phyloP scores from a whole-genome alignment of 2,888 invertebrate genomes.

The Drosophila macrospina region DNA sequence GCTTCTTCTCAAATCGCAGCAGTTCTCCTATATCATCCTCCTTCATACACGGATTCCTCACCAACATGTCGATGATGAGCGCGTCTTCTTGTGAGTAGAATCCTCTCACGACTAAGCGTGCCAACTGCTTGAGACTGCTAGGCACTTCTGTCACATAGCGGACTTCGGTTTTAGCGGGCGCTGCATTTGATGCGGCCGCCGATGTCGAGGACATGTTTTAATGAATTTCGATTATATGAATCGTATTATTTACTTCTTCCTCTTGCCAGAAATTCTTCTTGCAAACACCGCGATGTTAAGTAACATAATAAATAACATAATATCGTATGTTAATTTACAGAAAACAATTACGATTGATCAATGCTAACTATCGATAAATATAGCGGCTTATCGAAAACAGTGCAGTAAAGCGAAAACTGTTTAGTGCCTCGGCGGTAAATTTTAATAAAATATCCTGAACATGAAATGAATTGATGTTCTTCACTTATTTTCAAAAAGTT shows the following conservation, averaged over 20 bases:
- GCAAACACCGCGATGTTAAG: conserved; percentile 7
- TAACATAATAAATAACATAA: not conserved
- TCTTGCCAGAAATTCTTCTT: conserved; percentile 27
- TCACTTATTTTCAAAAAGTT: too few species aligned
- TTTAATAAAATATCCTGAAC: not conserved
- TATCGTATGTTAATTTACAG: conserved; percentile 19
- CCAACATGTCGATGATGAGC: conserved; percentile 97
- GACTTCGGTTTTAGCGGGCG: conserved; percentile 88
- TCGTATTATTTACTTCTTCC: conserved; percentile 18
- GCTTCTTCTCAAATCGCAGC: conserved; percentile 96
- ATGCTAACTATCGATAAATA: conserved; percentile 21
- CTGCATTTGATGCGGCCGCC: conserved; percentile 66
- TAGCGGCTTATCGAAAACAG: not conserved
- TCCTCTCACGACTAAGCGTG: conserved; percentile 95
- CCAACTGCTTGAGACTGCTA: conserved; percentile 95
- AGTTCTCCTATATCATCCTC: conserved; percentile 96
- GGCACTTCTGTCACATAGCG: conserved; percentile 96
- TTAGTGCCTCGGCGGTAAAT: not conserved
- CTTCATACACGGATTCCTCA: conserved; percentile 96
- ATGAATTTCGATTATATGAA: conserved; percentile 1
- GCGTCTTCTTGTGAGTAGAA: conserved; percentile 98
- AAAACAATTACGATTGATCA: not conserved
- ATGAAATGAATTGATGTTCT: too few species aligned
- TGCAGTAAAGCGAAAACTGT: not conserved
- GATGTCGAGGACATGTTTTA: conserved; percentile 67